These are phyloP conservation scores for Drosophila barbarae DNA, from an alignment of 2,888 invertebrate species.

Conservation along the genomic window DNA sequence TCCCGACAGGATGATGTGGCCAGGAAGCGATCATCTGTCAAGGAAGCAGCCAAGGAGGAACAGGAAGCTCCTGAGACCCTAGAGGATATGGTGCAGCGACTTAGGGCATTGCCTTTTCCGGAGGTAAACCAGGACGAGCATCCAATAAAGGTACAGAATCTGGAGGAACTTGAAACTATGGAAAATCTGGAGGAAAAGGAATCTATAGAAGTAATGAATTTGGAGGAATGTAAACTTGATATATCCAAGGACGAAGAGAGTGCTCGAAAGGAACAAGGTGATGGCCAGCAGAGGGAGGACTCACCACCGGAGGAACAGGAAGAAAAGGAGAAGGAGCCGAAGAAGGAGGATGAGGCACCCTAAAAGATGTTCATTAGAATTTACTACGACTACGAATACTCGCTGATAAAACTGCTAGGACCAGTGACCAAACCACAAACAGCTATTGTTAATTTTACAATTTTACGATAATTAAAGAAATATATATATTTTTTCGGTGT, in stretches of 20 bases:
- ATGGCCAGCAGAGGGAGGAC: neutral
- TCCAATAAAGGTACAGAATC: neutral
- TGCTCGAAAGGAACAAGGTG: neutral
- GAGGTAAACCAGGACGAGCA: constrained; percentile 3
- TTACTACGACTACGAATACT: constrained; percentile 43
- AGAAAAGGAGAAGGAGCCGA: neutral
- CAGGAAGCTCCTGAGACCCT: constrained; percentile 48
- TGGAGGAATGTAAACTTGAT: neutral
- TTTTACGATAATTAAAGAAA: constrained; percentile 4
- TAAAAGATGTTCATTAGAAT: constrained; percentile 56
- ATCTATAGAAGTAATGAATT: neutral
- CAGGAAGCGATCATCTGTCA: constrained; percentile 44
- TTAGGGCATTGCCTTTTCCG: constrained; percentile 73
- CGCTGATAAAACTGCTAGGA: constrained; percentile 35
- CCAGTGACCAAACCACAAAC: constrained; percentile 7
- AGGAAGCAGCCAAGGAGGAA: constrained; percentile 20
- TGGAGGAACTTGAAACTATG: neutral
- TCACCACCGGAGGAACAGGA: neutral
- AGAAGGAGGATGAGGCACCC: constrained; percentile 7
- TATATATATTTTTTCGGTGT: constrained; percentile 1
- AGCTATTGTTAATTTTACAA: constrained; percentile 7
- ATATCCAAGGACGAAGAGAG: neutral
- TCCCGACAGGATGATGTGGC: constrained; percentile 50
- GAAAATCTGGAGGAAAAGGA: neutral
- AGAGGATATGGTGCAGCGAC: constrained; percentile 76